Percentiles rank a stretch among this genome's conserved stretches.
phyloP scores from a whole-genome alignment of 2,113 vertebrate genomes.

The Passerina amoena region DNA sequence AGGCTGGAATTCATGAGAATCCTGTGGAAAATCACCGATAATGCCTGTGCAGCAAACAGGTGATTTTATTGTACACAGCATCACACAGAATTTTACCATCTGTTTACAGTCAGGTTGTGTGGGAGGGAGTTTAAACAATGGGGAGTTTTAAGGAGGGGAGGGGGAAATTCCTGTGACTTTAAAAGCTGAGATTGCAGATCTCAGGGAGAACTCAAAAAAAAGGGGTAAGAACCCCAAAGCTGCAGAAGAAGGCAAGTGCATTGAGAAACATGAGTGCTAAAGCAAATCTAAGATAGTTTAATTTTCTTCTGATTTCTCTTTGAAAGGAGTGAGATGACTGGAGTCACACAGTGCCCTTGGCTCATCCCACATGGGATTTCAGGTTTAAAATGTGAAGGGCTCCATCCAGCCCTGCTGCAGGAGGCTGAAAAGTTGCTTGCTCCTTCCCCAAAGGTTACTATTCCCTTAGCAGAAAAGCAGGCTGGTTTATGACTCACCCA shows the following conservation, averaged over 20 bases:
- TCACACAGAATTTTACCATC: not conserved
- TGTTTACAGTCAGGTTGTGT: not conserved
- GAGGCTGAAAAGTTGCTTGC: not conserved
- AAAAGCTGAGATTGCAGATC: not conserved
- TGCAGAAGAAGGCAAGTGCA: not conserved
- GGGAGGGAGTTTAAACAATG: not conserved
- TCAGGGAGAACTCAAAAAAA: not conserved
- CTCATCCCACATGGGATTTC: not conserved
- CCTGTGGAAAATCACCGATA: not conserved
- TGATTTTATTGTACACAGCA: not conserved
- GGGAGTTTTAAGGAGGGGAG: not conserved
- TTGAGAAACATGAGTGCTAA: not conserved
- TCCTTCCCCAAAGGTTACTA: not conserved
- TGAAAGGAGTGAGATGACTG: not conserved
- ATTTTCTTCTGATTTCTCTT: not conserved
- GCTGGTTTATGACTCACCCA: not conserved
- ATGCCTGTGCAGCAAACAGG: not conserved
- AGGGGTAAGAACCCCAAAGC: not conserved
- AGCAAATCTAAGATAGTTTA: not conserved
- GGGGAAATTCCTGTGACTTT: not conserved
- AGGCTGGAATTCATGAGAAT: not conserved
- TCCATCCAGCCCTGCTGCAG: not conserved
- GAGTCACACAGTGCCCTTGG: accelerated
- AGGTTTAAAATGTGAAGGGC: not conserved
- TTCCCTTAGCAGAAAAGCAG: not conserved